Evolutionary conservation across 2,113 vertebrate species (phyloP).

Genomic region (Phrynosoma blainvillii): DNA sequence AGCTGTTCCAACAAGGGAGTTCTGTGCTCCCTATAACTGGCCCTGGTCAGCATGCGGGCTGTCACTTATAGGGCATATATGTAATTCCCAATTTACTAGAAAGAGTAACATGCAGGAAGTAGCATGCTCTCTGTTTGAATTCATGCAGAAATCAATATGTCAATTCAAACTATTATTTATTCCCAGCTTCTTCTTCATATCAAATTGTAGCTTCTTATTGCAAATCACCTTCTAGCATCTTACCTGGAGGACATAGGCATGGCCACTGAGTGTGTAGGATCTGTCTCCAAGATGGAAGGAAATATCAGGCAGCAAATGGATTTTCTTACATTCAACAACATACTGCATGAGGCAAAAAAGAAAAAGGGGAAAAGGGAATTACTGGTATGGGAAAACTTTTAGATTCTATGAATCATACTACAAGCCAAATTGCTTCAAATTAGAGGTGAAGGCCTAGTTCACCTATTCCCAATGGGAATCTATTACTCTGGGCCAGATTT

Average conservation of each 20-base stretch:
- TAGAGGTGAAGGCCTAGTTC: not conserved
- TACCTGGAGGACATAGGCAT: slow-evolving; percentile 90
- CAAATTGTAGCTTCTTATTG: not conserved
- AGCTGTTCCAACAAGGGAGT: too few relatives aligned
- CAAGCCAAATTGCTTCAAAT: too few relatives aligned
- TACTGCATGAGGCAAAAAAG: slow-evolving; percentile 75
- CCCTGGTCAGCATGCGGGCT: too few relatives aligned
- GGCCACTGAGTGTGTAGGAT: slow-evolving; percentile 80
- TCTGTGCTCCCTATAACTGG: too few relatives aligned
- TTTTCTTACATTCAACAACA: slow-evolving; percentile 85
- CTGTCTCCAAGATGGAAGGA: slow-evolving; percentile 90
- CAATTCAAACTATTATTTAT: fast-evolving
- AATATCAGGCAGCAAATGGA: slow-evolving; percentile 87
- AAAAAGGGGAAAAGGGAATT: not conserved
- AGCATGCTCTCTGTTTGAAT: not conserved
- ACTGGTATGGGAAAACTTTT: not conserved
- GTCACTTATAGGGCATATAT: too few relatives aligned
- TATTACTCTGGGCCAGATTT: not conserved
- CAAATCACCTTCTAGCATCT: slow-evolving; percentile 31
- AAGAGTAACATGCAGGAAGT: not conserved
- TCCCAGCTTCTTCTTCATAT: not conserved
- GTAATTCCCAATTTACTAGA: not conserved
- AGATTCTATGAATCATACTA: not conserved
- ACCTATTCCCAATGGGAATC: not conserved
- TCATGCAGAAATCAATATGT: not conserved